Base-by-base conservation (phyloP, 2,888 invertebrate genomes). In the Nowickia ferox region DNA sequence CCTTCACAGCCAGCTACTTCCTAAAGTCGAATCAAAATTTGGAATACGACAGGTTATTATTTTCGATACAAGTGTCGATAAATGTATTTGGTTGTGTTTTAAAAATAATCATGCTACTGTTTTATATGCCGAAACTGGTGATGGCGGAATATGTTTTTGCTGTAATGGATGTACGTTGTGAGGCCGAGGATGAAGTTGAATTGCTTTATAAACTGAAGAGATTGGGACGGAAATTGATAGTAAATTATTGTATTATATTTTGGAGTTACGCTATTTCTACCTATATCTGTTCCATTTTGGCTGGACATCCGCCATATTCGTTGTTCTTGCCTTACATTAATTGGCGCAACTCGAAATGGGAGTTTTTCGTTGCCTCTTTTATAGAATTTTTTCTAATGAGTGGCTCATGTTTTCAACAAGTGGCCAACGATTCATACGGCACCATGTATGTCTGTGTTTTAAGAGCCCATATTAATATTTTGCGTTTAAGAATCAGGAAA, bases 131-230 rank as follows among this genome's bases (percentile, higher is more conserved):
- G 0, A 61, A 84, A 38, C 71, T 89, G 30, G 74, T 80, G 3
- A 68, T 76, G 1, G 74, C 87, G 9, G 87, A 88, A 9, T 38
- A 48, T 8, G 48, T 88, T 9, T 84, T 89, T 84, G 87, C 86
- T 5, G 84, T 84, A 48, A 57, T 89, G 42, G 89, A 89, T 84
- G 82, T 53, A n/a, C 88, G 88, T n/a, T 88, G 88, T 61, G 22
- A 42, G n/a, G 61, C 48, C 2, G 77, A 84, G 9, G 87, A 87
- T 22, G 87, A 88, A 82, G 44, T 87, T 2, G 57, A 11, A 5
- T 65, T 84, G 6, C 22, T 89, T 22, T 63, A 68, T 0, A 80
- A 84, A 9, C 11, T 87, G 9, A 85, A 87, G 11, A 65, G 42
- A 19, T 59, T 66, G 9, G 87, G 89, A 3, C 81, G 86, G 13